A percentile compares a stretch with the other conserved stretches of the same genome.
These are phyloP conservation scores for Philaethria dido DNA, from an alignment of 2,888 invertebrate genomes.

Conservation along the genomic window DNA sequence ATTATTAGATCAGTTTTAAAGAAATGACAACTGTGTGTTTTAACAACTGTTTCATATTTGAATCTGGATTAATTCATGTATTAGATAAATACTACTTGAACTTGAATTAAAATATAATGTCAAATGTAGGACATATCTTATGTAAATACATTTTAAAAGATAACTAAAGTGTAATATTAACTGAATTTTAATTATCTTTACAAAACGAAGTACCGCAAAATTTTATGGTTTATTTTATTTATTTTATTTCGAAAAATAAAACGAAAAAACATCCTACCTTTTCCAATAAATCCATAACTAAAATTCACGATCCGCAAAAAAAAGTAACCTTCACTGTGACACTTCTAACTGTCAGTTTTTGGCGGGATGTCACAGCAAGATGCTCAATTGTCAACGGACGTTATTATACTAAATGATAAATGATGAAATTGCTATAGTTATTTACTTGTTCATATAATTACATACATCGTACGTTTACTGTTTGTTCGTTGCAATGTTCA, in stretches of 20 bases:
- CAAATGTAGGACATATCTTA: not conserved
- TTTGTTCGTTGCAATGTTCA: conserved; percentile 22
- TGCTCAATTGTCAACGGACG: conserved; percentile 30
- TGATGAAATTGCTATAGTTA: conserved; percentile 32
- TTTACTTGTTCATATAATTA: conserved; percentile 14
- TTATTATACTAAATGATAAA: conserved; percentile 38
- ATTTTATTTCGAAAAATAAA: not conserved
- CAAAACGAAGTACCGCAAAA: not conserved
- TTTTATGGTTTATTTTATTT: not conserved
- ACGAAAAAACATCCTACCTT: conserved; percentile 41
- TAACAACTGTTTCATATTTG: not conserved
- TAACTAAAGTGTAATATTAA: not conserved
- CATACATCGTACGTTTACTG: conserved; percentile 3
- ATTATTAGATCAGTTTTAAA: not conserved
- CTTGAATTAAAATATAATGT: not conserved
- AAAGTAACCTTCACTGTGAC: conserved; percentile 38
- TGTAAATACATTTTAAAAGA: not conserved
- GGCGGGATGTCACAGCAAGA: conserved; percentile 39
- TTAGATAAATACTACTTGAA: not conserved
- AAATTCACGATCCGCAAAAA: conserved; percentile 22
- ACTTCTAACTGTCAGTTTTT: conserved; percentile 38
- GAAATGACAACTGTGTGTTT: not conserved
- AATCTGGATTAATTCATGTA: not conserved
- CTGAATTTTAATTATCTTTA: not conserved
- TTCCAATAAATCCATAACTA: conserved; percentile 46